Conservation (phyloP, 2,797 vertebrate genomes). For the Typhlichthys subterraneus region DNA sequence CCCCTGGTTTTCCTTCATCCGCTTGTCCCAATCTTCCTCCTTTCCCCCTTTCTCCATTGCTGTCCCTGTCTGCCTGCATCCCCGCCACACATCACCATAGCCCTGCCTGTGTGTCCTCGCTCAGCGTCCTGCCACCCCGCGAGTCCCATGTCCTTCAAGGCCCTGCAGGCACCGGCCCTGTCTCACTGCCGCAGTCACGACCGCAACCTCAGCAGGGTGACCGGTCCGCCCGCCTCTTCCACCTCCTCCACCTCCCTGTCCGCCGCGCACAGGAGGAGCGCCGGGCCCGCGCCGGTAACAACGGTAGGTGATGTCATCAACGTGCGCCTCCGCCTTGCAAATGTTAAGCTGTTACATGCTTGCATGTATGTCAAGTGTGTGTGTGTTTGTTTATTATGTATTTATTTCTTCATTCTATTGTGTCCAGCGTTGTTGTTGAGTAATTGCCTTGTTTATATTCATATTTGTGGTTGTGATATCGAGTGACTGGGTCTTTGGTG, state of each 20-base stretch:
- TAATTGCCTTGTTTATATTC: too few species aligned
- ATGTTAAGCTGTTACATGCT: not conserved
- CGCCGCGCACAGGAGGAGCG: slow-evolving; percentile 80
- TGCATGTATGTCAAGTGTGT: too few species aligned
- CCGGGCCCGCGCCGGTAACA: slow-evolving; percentile 75
- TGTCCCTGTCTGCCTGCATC: slow-evolving; percentile 10
- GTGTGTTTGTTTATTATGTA: too few species aligned
- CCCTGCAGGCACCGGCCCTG: slow-evolving; percentile 78
- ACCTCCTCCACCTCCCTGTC: slow-evolving; percentile 20
- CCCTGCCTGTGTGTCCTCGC: slow-evolving; percentile 98
- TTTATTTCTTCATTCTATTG: too few species aligned
- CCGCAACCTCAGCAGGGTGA: slow-evolving; percentile 58
- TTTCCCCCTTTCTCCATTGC: slow-evolving; percentile 22
- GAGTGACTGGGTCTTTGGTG: too few species aligned
- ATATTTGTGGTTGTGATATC: too few species aligned
- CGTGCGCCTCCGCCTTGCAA: not conserved
- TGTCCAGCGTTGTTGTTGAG: too few species aligned
- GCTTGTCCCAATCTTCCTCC: not conserved
- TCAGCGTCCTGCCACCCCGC: slow-evolving; percentile 98
- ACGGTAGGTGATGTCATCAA: slow-evolving; percentile 21
- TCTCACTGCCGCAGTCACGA: slow-evolving; percentile 72
- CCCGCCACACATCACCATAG: slow-evolving; percentile 74
- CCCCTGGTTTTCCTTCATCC: not conserved
- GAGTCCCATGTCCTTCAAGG: slow-evolving; percentile 89
- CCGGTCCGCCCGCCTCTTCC: slow-evolving; percentile 14